These are phyloP conservation scores for Bambusicola thoracicus DNA, from an alignment of 2,113 vertebrate genomes.

Conservation along the genomic window DNA sequence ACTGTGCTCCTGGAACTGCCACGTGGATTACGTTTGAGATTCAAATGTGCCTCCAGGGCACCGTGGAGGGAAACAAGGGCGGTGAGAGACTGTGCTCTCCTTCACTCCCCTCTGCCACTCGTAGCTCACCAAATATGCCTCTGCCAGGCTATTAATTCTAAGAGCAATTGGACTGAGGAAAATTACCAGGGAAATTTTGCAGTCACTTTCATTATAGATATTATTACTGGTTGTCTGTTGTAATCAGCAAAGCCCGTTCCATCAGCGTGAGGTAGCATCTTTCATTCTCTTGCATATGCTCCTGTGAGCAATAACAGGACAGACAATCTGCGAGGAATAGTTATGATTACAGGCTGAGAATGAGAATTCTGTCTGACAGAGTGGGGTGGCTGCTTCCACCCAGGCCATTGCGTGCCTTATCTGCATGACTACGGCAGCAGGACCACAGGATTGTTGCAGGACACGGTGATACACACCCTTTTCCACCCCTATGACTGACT, in stretches of 20 bases:
- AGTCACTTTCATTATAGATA: constrained; percentile 40
- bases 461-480: background rate
- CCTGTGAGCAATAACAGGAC: background rate
- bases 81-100: background rate
- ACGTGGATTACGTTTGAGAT: accelerated
- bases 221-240: background rate
- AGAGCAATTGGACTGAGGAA: background rate
- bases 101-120: background rate
- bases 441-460: background rate
- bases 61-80: background rate
- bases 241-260: constrained; percentile 47
- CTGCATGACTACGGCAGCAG: background rate
- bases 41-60: background rate
- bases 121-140: background rate
- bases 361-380: background rate
- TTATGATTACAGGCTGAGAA: background rate
- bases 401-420: background rate
- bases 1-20: background rate
- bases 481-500: accelerated
- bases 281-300: background rate
- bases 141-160: constrained; percentile 24
- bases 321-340: background rate
- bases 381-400: background rate
- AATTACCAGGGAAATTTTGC: constrained; percentile 40
- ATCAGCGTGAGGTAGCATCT: background rate